These are phyloP conservation scores for Channa argus DNA, from an alignment of 2,113 vertebrate species.

Conservation along the genomic window DNA sequence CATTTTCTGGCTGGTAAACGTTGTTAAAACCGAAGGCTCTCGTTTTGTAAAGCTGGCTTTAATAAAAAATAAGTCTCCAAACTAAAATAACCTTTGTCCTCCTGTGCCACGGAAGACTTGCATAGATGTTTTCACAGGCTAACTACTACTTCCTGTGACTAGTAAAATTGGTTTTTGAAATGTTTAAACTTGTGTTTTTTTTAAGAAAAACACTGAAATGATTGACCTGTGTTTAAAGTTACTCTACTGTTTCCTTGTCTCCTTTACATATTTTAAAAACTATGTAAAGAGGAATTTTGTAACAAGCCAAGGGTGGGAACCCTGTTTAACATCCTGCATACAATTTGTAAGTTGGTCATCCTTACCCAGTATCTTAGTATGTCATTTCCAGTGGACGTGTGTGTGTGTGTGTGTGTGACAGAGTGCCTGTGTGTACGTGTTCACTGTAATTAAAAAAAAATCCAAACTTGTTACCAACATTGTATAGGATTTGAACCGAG, in stretches of 20 bases:
- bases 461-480: conserved; percentile 39
- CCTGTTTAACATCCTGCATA: conserved; percentile 71
- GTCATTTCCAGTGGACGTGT: conserved; percentile 15
- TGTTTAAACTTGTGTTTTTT: no score
- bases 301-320: conserved; percentile 64
- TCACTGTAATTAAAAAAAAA: conserved; percentile 14
- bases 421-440: background rate
- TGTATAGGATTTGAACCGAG: conserved; percentile 45
- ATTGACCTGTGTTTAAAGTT: background rate
- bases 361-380: conserved; percentile 62
- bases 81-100: background rate
- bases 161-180: background rate
- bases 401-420: background rate
- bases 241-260: background rate
- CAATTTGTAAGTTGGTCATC: conserved; percentile 47
- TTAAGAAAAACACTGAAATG: no score
- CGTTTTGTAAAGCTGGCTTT: background rate
- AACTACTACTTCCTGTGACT: background rate
- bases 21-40: no score
- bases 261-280: background rate
- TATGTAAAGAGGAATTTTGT: background rate
- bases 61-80: background rate
- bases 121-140: no score
- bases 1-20: no score
- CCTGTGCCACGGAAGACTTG: no score